phyloP scores from a whole-genome alignment of 2,797 vertebrate genomes.

The Podargus strigoides region DNA sequence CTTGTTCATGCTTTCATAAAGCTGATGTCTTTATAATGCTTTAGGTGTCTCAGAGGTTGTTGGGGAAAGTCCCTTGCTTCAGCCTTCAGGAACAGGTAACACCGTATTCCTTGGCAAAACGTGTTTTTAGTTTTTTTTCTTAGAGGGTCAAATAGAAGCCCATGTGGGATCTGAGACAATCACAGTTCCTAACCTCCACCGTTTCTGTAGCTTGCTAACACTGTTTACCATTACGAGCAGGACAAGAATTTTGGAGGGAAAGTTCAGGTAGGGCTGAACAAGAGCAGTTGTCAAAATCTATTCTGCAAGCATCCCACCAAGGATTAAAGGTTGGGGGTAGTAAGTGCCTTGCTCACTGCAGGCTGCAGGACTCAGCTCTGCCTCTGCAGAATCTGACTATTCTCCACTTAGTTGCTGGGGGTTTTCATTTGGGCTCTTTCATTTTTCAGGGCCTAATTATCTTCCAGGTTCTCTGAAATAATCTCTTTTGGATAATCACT shows the following conservation, averaged over 20 bases:
- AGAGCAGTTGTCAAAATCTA: not conserved
- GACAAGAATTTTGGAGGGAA: not conserved
- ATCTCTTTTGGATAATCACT: not conserved
- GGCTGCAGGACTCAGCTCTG: not conserved
- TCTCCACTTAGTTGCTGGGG: accelerated
- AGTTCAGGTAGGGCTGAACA: accelerated
- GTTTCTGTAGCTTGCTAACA: not conserved
- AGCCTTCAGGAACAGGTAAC: not conserved
- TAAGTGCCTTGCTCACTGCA: not conserved
- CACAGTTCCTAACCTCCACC: not conserved
- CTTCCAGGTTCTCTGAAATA: not conserved
- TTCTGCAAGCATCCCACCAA: not conserved
- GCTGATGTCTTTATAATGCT: not conserved
- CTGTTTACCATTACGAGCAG: not conserved
- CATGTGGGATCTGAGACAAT: not conserved
- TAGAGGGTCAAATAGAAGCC: not conserved
- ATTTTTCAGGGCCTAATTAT: not conserved
- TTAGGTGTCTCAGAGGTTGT: not conserved
- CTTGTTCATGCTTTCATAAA: not conserved
- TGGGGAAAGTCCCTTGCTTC: not conserved
- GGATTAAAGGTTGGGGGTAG: not conserved
- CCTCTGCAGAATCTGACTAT: not conserved
- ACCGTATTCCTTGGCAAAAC: not conserved
- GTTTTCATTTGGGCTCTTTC: not conserved
- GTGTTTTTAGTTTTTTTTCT: not conserved